phyloP scores from a whole-genome alignment of 2,888 invertebrate genomes.

The Hesperia comma region DNA sequence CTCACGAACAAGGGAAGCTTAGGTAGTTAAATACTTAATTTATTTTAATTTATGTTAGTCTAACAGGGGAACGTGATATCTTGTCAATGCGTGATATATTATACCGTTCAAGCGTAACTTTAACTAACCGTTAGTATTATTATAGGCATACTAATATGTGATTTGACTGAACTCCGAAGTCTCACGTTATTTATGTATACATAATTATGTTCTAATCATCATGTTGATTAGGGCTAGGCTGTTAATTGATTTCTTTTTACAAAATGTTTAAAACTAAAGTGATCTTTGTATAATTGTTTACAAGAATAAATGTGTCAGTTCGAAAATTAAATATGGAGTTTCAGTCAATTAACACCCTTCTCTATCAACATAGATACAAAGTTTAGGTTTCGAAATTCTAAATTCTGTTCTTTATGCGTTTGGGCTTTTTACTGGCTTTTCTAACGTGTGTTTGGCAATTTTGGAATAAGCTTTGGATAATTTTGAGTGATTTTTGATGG shows the following conservation, averaged over 20 bases:
- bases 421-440: conserved; percentile 58
- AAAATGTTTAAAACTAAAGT: conserved; percentile 73
- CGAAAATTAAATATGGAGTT: conserved; percentile 79
- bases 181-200: conserved; percentile 44
- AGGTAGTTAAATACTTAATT: conserved; percentile 44
- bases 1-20: conserved; percentile 51
- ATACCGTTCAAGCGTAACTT: conserved; percentile 43
- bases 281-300: conserved; percentile 78
- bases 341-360: conserved; percentile 84
- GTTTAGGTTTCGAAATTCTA: conserved; percentile 47
- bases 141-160: conserved; percentile 54
- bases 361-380: conserved; percentile 61
- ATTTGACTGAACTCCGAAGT: conserved; percentile 81
- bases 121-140: conserved; percentile 9
- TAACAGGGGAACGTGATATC: conserved; percentile 64
- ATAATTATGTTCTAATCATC: conserved; percentile 59
- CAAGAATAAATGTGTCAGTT: conserved; percentile 79
- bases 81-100: conserved; percentile 76
- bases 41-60: conserved; percentile 58
- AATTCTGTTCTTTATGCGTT: conserved; percentile 49
- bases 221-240: conserved; percentile 78
- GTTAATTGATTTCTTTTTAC: conserved; percentile 79
- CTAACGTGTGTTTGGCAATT: conserved; percentile 62
- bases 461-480: conserved; percentile 37
- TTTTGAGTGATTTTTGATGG: conserved; percentile 10